These are phyloP conservation scores for Thymelicus lineola DNA, from an alignment of 2,888 invertebrate species.

Conservation along the genomic window DNA sequence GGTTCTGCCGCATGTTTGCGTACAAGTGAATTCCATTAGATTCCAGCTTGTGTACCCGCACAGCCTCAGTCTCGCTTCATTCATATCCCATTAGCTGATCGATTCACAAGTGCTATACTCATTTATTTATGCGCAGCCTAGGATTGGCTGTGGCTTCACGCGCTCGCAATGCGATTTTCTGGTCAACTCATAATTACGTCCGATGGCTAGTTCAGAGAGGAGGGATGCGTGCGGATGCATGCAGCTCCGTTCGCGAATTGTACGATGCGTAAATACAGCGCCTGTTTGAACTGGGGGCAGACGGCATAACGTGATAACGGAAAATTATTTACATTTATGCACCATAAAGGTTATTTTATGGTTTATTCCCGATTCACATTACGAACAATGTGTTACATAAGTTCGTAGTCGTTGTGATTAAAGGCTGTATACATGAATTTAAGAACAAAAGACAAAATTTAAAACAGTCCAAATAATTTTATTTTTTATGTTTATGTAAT, in stretches of 20 bases:
- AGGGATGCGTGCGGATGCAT: constrained; percentile 43
- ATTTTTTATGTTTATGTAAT: too few species aligned
- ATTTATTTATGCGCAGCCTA: constrained; percentile 56
- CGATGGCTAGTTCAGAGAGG: constrained; percentile 42
- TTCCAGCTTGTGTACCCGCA: constrained; percentile 74
- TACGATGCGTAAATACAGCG: constrained; percentile 21
- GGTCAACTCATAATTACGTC: constrained; percentile 44
- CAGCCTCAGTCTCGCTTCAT: constrained; percentile 71
- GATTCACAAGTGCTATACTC: constrained; percentile 76
- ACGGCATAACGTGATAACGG: not conserved
- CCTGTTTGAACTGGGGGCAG: constrained; percentile 16
- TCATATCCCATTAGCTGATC: constrained; percentile 84
- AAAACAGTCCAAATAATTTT: too few species aligned
- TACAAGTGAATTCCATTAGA: constrained; percentile 85
- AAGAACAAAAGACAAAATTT: too few species aligned
- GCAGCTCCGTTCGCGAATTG: constrained; percentile 22
- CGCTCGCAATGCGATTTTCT: constrained; percentile 42
- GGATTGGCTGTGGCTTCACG: constrained; percentile 42
- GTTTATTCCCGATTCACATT: constrained; percentile 6
- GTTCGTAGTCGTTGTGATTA: not conserved
- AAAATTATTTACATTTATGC: constrained; percentile 22
- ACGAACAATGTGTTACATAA: constrained; percentile 1
- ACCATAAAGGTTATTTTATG: constrained; percentile 4
- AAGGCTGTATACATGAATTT: too few species aligned
- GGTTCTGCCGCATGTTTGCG: constrained; percentile 80